Conservation (phyloP, 2,113 vertebrate genomes). For the Stegostoma tigrinum region DNA sequence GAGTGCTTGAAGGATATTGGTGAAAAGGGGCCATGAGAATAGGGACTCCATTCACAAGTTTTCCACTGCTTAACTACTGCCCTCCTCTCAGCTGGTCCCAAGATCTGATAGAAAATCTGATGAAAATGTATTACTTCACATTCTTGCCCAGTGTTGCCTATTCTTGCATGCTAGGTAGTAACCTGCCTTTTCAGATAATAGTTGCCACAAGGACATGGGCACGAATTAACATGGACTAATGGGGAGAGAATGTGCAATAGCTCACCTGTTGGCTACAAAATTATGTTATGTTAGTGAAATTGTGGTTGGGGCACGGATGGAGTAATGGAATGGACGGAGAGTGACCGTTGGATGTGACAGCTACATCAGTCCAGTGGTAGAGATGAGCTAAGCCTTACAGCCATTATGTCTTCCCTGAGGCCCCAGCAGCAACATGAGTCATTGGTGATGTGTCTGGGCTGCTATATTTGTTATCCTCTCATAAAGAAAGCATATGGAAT, state of each 20-base stretch:
- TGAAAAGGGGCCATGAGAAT: neutral
- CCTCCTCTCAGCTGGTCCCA: neutral
- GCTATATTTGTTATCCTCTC: neutral
- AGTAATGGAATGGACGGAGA: neutral
- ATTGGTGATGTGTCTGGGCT: neutral
- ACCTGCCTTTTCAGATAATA: neutral
- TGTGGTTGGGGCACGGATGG: neutral
- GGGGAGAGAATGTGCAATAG: neutral
- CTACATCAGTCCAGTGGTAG: neutral
- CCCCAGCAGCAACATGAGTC: neutral
- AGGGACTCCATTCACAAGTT: neutral
- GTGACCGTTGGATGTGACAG: neutral
- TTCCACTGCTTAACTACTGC: neutral
- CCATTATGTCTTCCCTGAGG: neutral
- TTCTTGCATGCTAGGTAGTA: neutral
- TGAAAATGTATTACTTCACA: neutral
- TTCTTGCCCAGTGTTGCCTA: too few species aligned
- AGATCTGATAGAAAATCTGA: too few species aligned
- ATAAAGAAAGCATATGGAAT: too few species aligned
- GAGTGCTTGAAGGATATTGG: neutral
- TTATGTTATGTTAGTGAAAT: neutral
- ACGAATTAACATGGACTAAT: neutral
- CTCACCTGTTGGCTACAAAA: neutral
- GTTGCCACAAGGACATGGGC: neutral
- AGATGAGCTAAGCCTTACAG: neutral